Evolutionary conservation across 1,140 invertebrate genomes (phyloP), one percentile per base, ranked within the genome.

Genomic region (Conus betulinus): DNA sequence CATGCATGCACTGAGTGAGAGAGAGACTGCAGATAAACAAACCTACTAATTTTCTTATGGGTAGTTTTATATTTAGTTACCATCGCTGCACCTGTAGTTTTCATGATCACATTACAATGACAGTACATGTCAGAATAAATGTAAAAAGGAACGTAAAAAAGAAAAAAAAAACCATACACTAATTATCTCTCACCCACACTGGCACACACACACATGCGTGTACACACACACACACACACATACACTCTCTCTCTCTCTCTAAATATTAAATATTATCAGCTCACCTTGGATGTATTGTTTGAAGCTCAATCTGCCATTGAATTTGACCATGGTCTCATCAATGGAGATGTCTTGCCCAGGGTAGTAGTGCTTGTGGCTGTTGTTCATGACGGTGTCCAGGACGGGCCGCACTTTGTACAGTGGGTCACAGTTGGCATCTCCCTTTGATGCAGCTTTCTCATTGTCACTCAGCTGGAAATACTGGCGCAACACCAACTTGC

Each of bases 241-340:
- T 25, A 78, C 11, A 39, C n/a, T 39, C 39, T 39, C 39, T 39
- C 39, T 39, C 39, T 39, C 39, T 39, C 39, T 39, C 39, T 39
- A 39, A 63, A 63, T n/a, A n/a, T n/a, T n/a, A n/a, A n/a, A n/a
- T n/a, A 95, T 91, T 91, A 95, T 96, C 17, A 95, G 95, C 23
- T 94, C 95, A 92, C 94, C 94, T 96, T 96, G 87, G 94, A 93
- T 87, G 89, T 96, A 95, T 89, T 96, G 95, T 91, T 95, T 95
- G 84, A 95, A 93, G 88, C 91, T 90, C 90, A 95, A 92, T 83
- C 90, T 88, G 10, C 95, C 94, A 93, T 95, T 96, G 71, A 93
- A 96, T 15, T 94, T 91, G 89, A 95, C 94, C 93, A 96, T 95
- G 92, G 94, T 94, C 91, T 96, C 94, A 91, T 96, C 93, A 39